These are phyloP conservation scores for Doryteuthis pealeii DNA, from an alignment of 1,140 invertebrate genomes.

Conservation along the genomic window DNA sequence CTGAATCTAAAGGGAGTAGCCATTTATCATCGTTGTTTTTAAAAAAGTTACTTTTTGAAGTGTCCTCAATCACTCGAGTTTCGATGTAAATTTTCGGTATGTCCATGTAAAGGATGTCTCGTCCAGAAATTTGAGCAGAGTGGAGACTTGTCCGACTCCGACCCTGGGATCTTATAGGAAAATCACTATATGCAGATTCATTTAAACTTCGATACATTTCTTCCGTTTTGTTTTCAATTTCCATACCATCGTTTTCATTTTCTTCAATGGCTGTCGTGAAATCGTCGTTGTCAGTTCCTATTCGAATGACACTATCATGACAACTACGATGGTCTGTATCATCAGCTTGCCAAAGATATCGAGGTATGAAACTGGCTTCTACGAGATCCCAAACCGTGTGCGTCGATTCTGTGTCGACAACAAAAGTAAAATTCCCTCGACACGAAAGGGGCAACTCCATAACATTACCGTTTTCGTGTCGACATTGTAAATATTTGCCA, in stretches of 20 bases:
- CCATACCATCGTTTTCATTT: background rate
- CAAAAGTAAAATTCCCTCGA: slow-evolving; percentile 2
- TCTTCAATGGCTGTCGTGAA: background rate
- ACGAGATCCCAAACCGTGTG: background rate
- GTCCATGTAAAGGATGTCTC: background rate
- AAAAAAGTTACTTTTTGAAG: background rate
- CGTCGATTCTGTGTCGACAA: background rate
- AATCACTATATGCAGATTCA: too few species aligned
- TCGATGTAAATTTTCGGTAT: background rate
- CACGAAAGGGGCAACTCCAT: background rate
- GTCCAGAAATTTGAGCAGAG: background rate
- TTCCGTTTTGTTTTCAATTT: too few species aligned
- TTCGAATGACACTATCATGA: background rate
- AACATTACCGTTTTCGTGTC: background rate
- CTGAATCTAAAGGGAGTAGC: background rate
- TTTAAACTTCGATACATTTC: too few species aligned
- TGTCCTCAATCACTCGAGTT: background rate
- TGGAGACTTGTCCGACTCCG: background rate
- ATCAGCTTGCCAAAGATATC: background rate
- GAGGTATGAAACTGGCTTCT: background rate
- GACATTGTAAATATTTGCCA: slow-evolving; percentile 2
- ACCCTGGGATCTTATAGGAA: too few species aligned
- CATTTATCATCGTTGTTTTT: background rate
- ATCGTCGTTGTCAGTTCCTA: background rate
- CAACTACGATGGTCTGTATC: background rate